Evolutionary conservation across 2,113 vertebrate species (phyloP).

Genomic region (Nerophis lumbriciformis): DNA sequence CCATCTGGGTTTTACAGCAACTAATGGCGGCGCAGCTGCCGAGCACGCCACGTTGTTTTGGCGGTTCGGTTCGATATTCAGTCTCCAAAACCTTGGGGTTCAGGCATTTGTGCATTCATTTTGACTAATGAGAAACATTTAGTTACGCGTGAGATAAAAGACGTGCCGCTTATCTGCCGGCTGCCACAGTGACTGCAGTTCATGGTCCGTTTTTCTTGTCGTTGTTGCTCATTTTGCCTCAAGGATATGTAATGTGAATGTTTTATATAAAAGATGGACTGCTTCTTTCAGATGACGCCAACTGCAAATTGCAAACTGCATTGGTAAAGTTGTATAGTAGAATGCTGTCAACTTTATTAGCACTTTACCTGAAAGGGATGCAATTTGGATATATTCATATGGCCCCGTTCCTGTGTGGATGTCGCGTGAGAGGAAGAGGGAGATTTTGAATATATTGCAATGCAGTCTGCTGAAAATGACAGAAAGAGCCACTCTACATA

Average conservation of each 20-base stretch:
- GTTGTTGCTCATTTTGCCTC: constrained; percentile 11
- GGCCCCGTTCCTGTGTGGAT: too few species aligned
- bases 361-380: too few species aligned
- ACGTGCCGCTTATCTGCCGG: constrained; percentile 9
- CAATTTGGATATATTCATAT: too few species aligned
- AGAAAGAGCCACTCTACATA: too few species aligned
- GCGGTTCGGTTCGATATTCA: constrained; percentile 28
- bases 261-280: too few species aligned
- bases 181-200: constrained; percentile 1
- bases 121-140: constrained; percentile 28
- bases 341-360: too few species aligned
- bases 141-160: constrained; percentile 11
- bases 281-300: too few species aligned
- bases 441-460: too few species aligned
- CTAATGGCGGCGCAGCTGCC: constrained; percentile 37
- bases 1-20: constrained; percentile 48
- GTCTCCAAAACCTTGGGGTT: constrained; percentile 15
- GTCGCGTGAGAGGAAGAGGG: too few species aligned
- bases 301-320: too few species aligned
- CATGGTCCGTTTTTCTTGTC: not conserved
- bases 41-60: constrained; percentile 10
- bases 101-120: constrained; percentile 27
- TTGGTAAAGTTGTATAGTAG: too few species aligned
- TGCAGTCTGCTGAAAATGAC: too few species aligned
- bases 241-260: not conserved